phyloP scores from a whole-genome alignment of 2,113 vertebrate species.

The Notarius lentiginosus region DNA sequence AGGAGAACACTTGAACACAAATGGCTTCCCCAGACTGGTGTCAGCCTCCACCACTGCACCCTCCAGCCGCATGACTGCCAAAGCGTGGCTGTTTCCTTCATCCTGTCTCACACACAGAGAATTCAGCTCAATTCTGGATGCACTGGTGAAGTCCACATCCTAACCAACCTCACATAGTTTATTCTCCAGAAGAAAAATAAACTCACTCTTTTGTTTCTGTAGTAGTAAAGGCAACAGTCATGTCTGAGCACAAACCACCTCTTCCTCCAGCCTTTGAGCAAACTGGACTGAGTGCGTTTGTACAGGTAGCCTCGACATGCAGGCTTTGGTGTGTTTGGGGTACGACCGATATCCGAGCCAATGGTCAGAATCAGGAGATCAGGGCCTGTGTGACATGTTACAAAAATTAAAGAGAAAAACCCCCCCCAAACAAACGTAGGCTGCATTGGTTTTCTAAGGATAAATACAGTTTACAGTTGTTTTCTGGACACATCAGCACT shows the following conservation, averaged over 20 bases:
- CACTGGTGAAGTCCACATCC: background rate
- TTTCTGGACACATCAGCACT: background rate
- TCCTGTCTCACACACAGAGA: constrained; percentile 69
- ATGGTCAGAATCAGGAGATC: constrained; percentile 82
- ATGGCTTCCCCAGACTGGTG: constrained; percentile 83
- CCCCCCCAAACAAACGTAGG: background rate
- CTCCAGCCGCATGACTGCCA: constrained; percentile 80
- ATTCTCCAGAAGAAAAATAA: background rate
- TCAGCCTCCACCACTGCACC: constrained; percentile 82
- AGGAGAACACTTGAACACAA: constrained; percentile 85
- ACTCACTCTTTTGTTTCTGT: constrained; percentile 85
- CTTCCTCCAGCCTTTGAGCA: constrained; percentile 91
- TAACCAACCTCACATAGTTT: background rate
- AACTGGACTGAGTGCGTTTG: constrained; percentile 83
- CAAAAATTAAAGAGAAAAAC: background rate
- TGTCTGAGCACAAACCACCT: constrained; percentile 90
- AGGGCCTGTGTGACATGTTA: constrained; percentile 70
- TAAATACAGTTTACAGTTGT: background rate
- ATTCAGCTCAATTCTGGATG: background rate
- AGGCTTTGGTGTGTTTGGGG: constrained; percentile 81
- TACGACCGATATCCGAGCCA: constrained; percentile 84
- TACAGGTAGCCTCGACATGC: constrained; percentile 86
- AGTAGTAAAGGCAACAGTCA: constrained; percentile 83
- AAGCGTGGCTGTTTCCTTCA: constrained; percentile 79
- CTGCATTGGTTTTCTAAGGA: background rate